phyloP scores from a whole-genome alignment of 2,888 invertebrate genomes.

The Apamea epomidion region DNA sequence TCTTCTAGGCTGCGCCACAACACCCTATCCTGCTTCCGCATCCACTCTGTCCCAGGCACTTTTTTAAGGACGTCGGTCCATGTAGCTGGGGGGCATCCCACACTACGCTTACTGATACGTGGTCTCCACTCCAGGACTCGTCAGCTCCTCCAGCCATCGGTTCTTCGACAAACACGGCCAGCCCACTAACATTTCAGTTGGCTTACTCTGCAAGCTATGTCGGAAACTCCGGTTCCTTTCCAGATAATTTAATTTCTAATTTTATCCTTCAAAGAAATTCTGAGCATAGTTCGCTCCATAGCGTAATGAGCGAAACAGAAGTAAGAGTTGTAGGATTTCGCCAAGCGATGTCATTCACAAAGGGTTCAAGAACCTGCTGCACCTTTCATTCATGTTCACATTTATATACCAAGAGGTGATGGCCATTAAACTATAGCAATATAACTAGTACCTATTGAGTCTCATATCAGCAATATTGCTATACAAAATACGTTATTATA shows the following conservation, averaged over 20 bases:
- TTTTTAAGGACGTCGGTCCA: background rate
- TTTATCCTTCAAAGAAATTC: background rate
- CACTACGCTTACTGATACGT: background rate
- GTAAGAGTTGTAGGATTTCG: background rate
- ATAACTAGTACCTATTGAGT: background rate
- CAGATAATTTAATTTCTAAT: background rate
- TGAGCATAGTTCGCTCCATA: background rate
- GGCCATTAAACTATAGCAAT: background rate
- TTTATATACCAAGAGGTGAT: background rate
- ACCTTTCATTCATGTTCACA: background rate
- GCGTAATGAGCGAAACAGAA: background rate
- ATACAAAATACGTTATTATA: background rate
- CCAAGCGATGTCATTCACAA: background rate
- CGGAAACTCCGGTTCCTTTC: background rate
- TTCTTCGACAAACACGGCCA: background rate
- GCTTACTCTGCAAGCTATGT: background rate
- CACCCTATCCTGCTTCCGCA: background rate
- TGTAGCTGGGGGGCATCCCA: background rate
- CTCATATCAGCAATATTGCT: background rate
- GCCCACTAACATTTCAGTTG: background rate
- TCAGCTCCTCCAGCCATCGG: background rate
- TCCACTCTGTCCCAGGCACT: background rate
- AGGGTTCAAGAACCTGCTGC: background rate
- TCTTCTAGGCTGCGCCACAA: background rate
- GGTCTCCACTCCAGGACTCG: background rate